A percentile compares a stretch with the other conserved stretches of the same genome.
Evolutionary conservation across 2,113 vertebrate genomes (phyloP).

Genomic region (Elephas maximus): DNA sequence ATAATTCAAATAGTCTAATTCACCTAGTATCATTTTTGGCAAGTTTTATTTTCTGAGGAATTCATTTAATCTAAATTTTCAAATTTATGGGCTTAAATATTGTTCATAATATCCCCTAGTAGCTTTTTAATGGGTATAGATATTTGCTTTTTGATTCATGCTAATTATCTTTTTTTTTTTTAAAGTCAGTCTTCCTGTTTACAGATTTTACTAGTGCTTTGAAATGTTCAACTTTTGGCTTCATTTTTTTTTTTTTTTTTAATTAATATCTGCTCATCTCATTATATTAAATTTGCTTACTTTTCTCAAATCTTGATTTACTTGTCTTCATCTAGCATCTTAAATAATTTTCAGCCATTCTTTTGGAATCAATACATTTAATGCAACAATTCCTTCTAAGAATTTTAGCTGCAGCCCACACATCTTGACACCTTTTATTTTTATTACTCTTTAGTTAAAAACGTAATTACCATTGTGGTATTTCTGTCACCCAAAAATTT

Average conservation of each 20-base stretch:
- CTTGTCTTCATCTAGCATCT: neutral
- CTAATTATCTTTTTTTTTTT: too few species aligned
- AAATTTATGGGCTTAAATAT: too few species aligned
- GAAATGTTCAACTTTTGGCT: neutral
- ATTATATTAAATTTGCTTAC: neutral
- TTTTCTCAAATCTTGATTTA: neutral
- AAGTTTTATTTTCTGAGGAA: neutral
- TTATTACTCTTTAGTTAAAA: neutral
- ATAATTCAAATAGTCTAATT: neutral
- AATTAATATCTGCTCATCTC: neutral
- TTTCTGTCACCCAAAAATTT: too few species aligned
- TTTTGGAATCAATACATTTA: neutral
- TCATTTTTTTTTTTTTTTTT: neutral
- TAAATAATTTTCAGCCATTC: neutral
- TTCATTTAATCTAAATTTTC: neutral
- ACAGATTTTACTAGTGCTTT: neutral
- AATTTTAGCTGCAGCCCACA: neutral
- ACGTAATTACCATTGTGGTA: too few species aligned
- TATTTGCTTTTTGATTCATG: too few species aligned
- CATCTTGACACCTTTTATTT: neutral
- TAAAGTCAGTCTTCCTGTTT: neutral
- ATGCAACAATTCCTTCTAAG: neutral
- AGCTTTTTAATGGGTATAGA: too few species aligned
- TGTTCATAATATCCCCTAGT: too few species aligned
- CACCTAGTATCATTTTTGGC: neutral